phyloP scores from a whole-genome alignment of 2,113 vertebrate genomes.

The Tylochromis polylepis region DNA sequence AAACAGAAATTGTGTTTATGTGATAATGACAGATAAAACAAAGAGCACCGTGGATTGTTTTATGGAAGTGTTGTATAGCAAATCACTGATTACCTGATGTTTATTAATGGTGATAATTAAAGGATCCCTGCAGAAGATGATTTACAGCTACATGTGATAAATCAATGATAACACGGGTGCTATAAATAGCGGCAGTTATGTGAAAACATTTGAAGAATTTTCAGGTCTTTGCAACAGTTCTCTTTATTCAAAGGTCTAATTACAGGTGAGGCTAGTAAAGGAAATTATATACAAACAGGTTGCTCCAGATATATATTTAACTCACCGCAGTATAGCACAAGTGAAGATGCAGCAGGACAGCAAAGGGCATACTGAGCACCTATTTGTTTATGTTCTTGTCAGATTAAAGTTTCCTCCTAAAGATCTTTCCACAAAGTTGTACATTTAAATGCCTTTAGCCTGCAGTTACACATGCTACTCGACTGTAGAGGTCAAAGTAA shows the following conservation, averaged over 20 bases:
- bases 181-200: neutral
- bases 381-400: neutral
- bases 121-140: neutral
- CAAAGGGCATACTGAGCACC: neutral
- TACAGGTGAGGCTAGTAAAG: neutral
- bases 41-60: neutral
- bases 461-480: neutral
- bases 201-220: neutral
- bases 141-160: neutral
- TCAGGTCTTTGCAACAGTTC: neutral
- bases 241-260: neutral
- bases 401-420: neutral
- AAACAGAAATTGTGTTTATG: neutral
- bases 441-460: neutral
- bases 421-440: neutral
- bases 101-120: neutral
- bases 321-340: neutral
- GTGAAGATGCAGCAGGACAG: neutral
- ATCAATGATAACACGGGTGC: neutral
- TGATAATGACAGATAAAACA: neutral
- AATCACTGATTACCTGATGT: neutral
- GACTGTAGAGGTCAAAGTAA: neutral
- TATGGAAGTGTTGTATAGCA: neutral
- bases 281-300: neutral
- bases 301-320: neutral